These are phyloP conservation scores for Pseudois nayaur DNA, from an alignment of 2,113 vertebrate genomes.

Conservation along the genomic window DNA sequence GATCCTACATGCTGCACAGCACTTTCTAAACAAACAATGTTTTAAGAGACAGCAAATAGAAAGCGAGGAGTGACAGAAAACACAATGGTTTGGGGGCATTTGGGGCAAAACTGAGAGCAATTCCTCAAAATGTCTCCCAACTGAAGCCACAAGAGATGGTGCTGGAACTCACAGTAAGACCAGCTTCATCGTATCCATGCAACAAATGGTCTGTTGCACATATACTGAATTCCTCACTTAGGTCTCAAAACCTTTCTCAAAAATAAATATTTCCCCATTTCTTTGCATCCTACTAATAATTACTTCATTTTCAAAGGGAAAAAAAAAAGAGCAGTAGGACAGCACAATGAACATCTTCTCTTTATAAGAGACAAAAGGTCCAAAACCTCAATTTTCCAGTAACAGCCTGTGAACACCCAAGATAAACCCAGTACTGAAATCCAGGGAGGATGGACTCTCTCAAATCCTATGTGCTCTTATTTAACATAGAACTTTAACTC, in stretches of 20 bases:
- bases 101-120: not conserved
- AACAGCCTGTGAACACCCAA: not conserved
- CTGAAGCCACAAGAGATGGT: not conserved
- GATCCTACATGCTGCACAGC: not conserved
- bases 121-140: not conserved
- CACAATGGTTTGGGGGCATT: not conserved
- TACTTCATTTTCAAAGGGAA: not conserved
- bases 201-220: not conserved
- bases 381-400: not conserved
- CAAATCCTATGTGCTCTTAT: not conserved
- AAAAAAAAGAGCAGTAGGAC: not conserved
- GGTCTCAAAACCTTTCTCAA: constrained; percentile 8
- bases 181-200: not conserved
- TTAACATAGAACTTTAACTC: not conserved
- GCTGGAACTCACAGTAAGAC: not conserved
- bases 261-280: constrained; percentile 32
- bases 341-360: not conserved
- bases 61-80: not conserved
- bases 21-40: not conserved
- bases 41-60: not conserved
- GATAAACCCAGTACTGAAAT: not conserved
- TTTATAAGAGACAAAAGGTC: not conserved
- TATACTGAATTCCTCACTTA: not conserved
- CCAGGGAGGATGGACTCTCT: not conserved
- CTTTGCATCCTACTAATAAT: constrained; percentile 27